Conservation (phyloP, 2,797 vertebrate genomes). For the Echeneis naucrates region DNA sequence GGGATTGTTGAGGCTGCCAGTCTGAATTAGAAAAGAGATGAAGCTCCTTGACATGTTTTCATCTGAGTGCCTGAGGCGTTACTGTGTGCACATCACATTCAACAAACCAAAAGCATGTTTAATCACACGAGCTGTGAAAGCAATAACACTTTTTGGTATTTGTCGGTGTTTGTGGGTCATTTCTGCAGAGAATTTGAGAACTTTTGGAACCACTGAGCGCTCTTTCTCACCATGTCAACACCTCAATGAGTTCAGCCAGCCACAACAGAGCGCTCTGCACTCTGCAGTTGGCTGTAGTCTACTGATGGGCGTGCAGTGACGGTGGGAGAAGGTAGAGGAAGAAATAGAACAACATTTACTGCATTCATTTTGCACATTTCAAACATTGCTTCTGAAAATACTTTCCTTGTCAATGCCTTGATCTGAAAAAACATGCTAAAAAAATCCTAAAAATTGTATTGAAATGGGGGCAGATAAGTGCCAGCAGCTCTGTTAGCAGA, state of each 20-base stretch:
- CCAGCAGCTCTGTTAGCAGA: no score
- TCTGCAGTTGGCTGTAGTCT: neutral
- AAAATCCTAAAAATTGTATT: no score
- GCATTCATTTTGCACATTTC: neutral
- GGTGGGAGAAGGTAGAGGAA: neutral
- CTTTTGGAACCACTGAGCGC: neutral
- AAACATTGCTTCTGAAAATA: neutral
- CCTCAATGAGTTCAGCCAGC: neutral
- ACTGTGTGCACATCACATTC: neutral
- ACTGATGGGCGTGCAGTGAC: neutral
- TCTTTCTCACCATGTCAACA: slow-evolving; percentile 29
- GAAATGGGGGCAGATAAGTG: no score
- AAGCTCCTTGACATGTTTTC: slow-evolving; percentile 6
- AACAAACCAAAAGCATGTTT: slow-evolving; percentile 5
- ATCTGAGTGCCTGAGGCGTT: neutral
- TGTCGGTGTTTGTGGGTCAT: slow-evolving; percentile 14
- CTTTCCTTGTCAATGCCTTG: neutral
- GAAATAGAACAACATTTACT: neutral
- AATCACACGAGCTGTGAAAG: slow-evolving; percentile 42
- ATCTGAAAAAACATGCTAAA: no score
- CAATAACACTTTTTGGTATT: slow-evolving; percentile 25
- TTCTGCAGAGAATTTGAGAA: slow-evolving; percentile 35
- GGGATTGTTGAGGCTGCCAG: slow-evolving; percentile 25
- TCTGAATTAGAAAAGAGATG: slow-evolving; percentile 36
- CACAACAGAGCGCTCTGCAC: neutral